These are phyloP conservation scores for Hybognathus amarus DNA, from an alignment of 2,797 vertebrate genomes.

Conservation along the genomic window DNA sequence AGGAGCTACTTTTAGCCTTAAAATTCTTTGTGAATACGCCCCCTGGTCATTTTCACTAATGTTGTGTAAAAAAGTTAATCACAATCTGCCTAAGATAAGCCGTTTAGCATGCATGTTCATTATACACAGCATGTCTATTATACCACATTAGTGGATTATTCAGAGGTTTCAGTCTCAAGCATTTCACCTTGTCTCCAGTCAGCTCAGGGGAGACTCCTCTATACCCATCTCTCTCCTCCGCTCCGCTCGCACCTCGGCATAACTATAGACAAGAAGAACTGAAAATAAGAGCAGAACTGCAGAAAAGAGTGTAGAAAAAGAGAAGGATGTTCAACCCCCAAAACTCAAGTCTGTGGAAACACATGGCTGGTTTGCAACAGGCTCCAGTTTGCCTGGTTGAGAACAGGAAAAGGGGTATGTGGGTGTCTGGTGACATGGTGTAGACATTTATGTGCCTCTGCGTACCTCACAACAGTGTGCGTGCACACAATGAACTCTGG, in stretches of 20 bases:
- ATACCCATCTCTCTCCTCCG: conserved; percentile 81
- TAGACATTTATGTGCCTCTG: not conserved
- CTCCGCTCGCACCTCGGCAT: conserved; percentile 83
- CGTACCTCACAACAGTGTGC: conserved; percentile 95
- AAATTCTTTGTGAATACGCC: too few species aligned
- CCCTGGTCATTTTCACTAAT: too few species aligned
- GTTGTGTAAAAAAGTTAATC: too few species aligned
- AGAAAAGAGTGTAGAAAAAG: not conserved
- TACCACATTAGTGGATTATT: conserved; percentile 1
- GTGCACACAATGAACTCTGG: conserved; percentile 99
- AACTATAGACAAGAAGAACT: conserved; percentile 69
- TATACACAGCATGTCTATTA: not conserved
- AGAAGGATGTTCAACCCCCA: not conserved
- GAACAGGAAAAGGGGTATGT: not conserved
- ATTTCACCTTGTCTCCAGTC: conserved; percentile 87
- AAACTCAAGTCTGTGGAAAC: not conserved
- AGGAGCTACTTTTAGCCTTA: too few species aligned
- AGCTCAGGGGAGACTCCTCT: conserved; percentile 89
- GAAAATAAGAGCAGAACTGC: not conserved
- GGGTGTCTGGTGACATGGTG: not conserved
- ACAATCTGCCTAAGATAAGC: not conserved
- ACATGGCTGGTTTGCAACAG: not conserved
- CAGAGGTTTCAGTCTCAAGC: conserved; percentile 4
- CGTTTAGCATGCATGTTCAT: too few species aligned
- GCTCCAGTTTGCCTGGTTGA: not conserved